Base-by-base conservation (phyloP, 2,888 invertebrate genomes). In the Mythimna loreyi region DNA sequence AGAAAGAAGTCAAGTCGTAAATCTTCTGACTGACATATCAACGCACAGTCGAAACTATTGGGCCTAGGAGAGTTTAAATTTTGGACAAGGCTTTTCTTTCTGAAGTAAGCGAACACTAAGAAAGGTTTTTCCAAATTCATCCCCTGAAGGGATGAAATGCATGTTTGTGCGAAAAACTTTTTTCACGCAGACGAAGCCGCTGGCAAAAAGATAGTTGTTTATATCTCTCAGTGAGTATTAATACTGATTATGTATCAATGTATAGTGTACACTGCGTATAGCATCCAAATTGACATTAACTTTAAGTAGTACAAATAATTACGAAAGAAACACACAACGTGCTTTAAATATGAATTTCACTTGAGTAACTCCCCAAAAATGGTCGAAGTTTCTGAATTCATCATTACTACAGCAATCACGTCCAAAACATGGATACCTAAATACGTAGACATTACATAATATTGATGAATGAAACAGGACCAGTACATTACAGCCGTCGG, bases 351-450 rank as follows among this genome's bases (percentile, higher is more conserved):
- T 23, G 16, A 50, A 70, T 52, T 40, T 23, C 43, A 68, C 36
- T 36, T 19, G 3, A 11, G 57, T 8, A 71, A 61, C 33, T 47
- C 1, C n/a, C 23, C 11, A 49, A 62, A 61, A 36, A 25, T 53
- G 19, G 21, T 25, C 7, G 9, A 13, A 58, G 25, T 11, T n/a
- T 50, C 19, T 21, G 55, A 28, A 52, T 57, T 21, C 4, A 30
- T 19, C 53, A 58, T 60, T 56, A 49, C 19, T 36, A 71, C 25
- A n/a, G 13, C 28, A 55, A 78, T 62, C 61, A 72, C 57, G 72
- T 62, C n/a, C 33, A 19, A 36, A 56, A 23, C 40, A 47, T 75
- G 9, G 3, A 23, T 30, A 16, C 7, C 19, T 7, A n/a, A 25
- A 19, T 25, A 49, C 21, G n/a, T 49, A 21, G 21, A 53, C 9